Base-by-base conservation (phyloP, 2,888 invertebrate genomes). In the Oscheius sp. region DNA sequence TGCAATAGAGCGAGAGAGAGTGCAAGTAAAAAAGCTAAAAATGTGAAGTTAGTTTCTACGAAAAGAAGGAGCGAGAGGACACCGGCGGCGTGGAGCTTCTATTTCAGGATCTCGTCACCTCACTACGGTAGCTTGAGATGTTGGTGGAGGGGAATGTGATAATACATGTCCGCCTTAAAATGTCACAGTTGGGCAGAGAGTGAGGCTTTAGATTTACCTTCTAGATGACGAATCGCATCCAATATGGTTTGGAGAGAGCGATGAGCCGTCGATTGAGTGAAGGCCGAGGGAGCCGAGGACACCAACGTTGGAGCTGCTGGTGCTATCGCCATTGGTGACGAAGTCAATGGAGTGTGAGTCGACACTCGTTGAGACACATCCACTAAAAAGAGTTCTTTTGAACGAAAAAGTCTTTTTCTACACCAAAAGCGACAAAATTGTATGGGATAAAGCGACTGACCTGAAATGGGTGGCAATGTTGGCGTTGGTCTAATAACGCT, bases 141-240 rank as follows among this genome's bases (percentile, higher is more conserved):
- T 74, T 2, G 76, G 73, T 45, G 76, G 76, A 33, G 77, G 73
- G 23, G 75, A 70, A 17, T 70, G 69, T 20, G 71, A 66, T 58
- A 67, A 65, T 6, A 42, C 61, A 15, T 42, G 45, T 34, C 76
- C 96, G 45, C 96, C 96, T n/a, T n/a, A n/a, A n/a, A n/a, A n/a
- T n/a, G n/a, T n/a, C n/a, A n/a, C n/a, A n/a, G n/a, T n/a, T n/a
- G n/a, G n/a, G n/a, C n/a, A n/a, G n/a, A n/a, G n/a, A n/a, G n/a
- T n/a, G n/a, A n/a, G n/a, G n/a, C n/a, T n/a, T n/a, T n/a, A n/a
- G n/a, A n/a, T n/a, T n/a, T n/a, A n/a, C n/a, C n/a, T 88, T 98
- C 97, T 79, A 98, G 89, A 87, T 97, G 96, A 42, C 96, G 92
- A 86, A 98, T 97, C 67, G 98, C 98, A 88, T 97, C 96, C 42